phyloP scores from a whole-genome alignment of 2,888 invertebrate species.

The Osmoderma eremita region DNA sequence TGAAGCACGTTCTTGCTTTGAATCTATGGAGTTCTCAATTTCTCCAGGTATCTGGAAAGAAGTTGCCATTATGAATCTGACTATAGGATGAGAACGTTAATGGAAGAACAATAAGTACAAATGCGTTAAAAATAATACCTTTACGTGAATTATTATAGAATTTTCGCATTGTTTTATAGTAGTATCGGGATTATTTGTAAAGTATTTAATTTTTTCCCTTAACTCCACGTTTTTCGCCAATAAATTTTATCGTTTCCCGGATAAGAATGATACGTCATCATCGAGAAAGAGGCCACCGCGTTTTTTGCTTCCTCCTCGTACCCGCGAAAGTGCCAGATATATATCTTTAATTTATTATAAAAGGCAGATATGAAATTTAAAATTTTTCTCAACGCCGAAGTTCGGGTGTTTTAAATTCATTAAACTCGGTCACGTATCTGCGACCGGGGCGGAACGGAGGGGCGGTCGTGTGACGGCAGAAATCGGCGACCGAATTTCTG shows the following conservation, averaged over 20 bases:
- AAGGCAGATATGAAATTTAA: constrained; percentile 34
- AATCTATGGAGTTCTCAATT: too few relatives aligned
- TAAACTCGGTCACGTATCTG: constrained; percentile 34
- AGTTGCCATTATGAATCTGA: too few relatives aligned
- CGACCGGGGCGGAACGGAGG: constrained; percentile 2
- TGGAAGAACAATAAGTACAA: too few relatives aligned
- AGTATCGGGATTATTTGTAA: too few relatives aligned
- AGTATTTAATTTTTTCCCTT: neutral
- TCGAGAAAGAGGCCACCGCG: neutral
- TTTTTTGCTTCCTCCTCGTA: constrained; percentile 8
- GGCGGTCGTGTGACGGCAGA: neutral
- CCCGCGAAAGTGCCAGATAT: constrained; percentile 15
- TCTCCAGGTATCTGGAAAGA: too few relatives aligned
- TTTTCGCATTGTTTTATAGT: too few relatives aligned
- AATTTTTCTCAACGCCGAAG: constrained; percentile 26
- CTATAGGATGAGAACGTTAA: too few relatives aligned
- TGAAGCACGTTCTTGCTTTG: too few relatives aligned
- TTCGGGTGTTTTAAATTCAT: constrained; percentile 34
- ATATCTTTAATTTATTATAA: constrained; percentile 36
- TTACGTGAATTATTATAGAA: too few relatives aligned
- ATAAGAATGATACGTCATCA: constrained; percentile 19
- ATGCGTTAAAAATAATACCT: too few relatives aligned
- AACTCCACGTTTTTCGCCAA: constrained; percentile 10
- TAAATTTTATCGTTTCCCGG: constrained; percentile 20
- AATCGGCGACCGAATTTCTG: constrained; percentile 24